Evolutionary conservation across 2,888 invertebrate genomes (phyloP).

Genomic region (Coelinius sp.): DNA sequence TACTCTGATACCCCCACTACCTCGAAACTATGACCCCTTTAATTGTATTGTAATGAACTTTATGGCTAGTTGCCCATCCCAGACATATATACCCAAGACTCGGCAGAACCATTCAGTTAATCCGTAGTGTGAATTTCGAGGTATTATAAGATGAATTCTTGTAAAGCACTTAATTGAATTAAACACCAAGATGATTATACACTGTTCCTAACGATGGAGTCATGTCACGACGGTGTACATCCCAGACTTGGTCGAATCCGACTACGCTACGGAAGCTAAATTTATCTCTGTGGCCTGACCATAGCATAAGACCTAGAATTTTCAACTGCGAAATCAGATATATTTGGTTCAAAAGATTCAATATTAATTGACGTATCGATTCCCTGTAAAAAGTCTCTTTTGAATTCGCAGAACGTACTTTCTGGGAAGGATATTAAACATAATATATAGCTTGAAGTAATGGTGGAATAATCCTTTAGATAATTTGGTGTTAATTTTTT

Average conservation of each 20-base stretch:
- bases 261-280: not conserved
- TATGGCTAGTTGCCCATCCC: not conserved
- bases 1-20: too few relatives aligned
- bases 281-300: not conserved
- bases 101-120: not conserved
- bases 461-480: too few relatives aligned
- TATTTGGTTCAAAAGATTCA: too few relatives aligned
- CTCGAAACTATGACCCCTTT: too few relatives aligned
- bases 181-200: not conserved
- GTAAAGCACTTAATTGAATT: not conserved
- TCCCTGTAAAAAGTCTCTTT: too few relatives aligned
- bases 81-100: not conserved
- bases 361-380: too few relatives aligned
- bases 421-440: too few relatives aligned
- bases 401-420: too few relatives aligned
- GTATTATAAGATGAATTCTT: not conserved
- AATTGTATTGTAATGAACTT: not conserved
- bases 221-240: not conserved
- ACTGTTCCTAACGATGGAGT: not conserved
- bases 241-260: not conserved
- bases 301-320: too few relatives aligned
- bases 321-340: too few relatives aligned
- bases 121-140: not conserved
- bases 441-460: too few relatives aligned
- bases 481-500: too few relatives aligned